These are phyloP conservation scores for Therioaphis trifolii DNA, from an alignment of 2,888 invertebrate genomes.

Conservation along the genomic window DNA sequence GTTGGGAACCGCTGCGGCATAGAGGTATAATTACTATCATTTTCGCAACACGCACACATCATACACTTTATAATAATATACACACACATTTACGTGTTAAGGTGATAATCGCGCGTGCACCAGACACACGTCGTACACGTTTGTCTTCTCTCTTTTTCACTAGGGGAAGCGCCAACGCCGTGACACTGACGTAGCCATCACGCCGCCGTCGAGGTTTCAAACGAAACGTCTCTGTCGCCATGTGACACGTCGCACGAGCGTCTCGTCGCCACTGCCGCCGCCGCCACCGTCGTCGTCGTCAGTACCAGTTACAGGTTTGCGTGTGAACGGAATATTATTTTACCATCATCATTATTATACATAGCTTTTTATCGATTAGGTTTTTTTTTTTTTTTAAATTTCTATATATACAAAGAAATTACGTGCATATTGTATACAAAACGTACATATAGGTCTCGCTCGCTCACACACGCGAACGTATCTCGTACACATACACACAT, in stretches of 20 bases:
- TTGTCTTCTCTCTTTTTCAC: too few relatives aligned
- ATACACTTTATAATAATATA: too few relatives aligned
- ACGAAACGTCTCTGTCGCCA: slow-evolving; percentile 12
- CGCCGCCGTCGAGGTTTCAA: neutral
- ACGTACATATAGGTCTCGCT: too few relatives aligned
- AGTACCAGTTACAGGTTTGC: slow-evolving; percentile 62
- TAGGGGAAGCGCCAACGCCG: neutral
- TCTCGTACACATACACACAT: neutral
- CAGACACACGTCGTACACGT: too few relatives aligned
- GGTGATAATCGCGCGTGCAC: neutral
- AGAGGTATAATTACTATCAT: neutral
- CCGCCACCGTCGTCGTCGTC: slow-evolving; percentile 31
- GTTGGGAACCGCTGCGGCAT: neutral
- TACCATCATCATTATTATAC: neutral
- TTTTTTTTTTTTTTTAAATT: slow-evolving; percentile 3
- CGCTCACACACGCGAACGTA: neutral
- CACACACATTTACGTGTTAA: too few relatives aligned
- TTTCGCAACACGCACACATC: neutral
- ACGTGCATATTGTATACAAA: neutral
- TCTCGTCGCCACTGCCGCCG: slow-evolving; percentile 10
- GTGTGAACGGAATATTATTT: slow-evolving; percentile 25
- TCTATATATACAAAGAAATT: slow-evolving; percentile 22
- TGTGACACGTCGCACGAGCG: slow-evolving; percentile 28
- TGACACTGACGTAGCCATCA: neutral
- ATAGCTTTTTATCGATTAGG: slow-evolving; percentile 39